Percentiles rank a stretch among this genome's conserved stretches.
Conservation (phyloP, 2,113 vertebrate genomes). For the Tragelaphus imberbis region DNA sequence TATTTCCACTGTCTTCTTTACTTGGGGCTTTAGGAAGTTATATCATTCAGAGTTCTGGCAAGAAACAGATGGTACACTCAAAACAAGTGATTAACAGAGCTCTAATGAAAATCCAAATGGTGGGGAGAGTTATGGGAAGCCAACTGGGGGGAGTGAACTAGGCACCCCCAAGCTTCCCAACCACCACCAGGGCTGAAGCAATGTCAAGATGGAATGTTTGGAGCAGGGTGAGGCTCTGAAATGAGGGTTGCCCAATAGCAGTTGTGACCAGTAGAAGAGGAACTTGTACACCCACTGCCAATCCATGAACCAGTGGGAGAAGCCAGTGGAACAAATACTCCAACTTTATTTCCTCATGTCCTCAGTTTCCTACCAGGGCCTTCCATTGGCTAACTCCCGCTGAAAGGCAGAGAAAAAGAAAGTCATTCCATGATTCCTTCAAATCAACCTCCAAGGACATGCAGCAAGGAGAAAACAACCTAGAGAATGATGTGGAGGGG, state of each 20-base stretch:
- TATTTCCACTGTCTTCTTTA: not conserved
- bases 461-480: not conserved
- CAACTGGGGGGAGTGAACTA: fast-evolving
- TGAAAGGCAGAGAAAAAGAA: not conserved
- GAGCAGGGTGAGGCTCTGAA: not conserved
- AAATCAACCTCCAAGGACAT: not conserved
- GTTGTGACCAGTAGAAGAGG: not conserved
- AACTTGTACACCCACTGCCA: not conserved
- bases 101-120: not conserved
- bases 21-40: not conserved
- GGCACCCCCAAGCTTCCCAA: not conserved
- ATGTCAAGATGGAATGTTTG: not conserved
- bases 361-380: not conserved
- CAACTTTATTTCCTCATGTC: not conserved
- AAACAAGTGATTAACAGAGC: not conserved
- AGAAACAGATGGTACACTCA: not conserved
- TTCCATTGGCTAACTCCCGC: not conserved
- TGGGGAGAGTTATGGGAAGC: not conserved
- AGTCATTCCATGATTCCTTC: not conserved
- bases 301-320: not conserved
- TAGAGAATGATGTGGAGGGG: not conserved
- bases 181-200: not conserved
- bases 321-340: not conserved
- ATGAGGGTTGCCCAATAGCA: not conserved
- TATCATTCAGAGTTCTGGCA: not conserved